Conservation (phyloP, 2,888 invertebrate species). For the Melikaiella ostensackeni region DNA sequence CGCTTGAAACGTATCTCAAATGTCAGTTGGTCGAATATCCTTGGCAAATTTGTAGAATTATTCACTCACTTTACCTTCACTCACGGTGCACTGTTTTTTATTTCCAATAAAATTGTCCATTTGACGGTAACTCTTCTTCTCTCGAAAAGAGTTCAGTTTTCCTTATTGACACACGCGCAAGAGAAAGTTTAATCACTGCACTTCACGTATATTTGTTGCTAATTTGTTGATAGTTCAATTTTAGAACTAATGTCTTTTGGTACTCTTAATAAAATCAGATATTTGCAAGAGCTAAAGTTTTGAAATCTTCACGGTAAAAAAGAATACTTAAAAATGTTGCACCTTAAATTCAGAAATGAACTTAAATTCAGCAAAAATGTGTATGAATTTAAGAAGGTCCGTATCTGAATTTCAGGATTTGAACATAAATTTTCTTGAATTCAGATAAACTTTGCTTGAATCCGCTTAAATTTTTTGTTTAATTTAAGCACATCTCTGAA, state of each 20-base stretch:
- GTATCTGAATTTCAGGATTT: no score
- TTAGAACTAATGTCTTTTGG: neutral
- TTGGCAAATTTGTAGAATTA: constrained; percentile 54
- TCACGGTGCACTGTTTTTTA: constrained; percentile 55
- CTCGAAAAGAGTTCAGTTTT: constrained; percentile 31
- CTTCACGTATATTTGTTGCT: constrained; percentile 2
- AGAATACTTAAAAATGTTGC: no score
- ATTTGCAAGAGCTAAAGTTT: neutral
- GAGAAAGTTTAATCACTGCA: constrained; percentile 29
- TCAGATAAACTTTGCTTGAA: no score
- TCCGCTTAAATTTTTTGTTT: no score
- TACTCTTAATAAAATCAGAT: neutral
- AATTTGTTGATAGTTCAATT: no score
- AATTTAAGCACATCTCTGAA: no score
- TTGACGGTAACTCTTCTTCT: neutral
- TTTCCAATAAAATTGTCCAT: neutral
- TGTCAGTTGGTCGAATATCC: constrained; percentile 56
- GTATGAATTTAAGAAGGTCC: no score
- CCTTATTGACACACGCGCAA: constrained; percentile 5
- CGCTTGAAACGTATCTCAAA: constrained; percentile 53
- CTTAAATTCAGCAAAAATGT: no score
- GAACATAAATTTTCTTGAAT: no score
- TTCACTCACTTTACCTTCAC: constrained; percentile 64
- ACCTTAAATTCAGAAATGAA: no score
- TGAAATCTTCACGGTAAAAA: no score